Percentiles rank a stretch among this genome's conserved stretches.
These are phyloP conservation scores for Arctopsyche grandis DNA, from an alignment of 1,140 invertebrate genomes.

Conservation along the genomic window DNA sequence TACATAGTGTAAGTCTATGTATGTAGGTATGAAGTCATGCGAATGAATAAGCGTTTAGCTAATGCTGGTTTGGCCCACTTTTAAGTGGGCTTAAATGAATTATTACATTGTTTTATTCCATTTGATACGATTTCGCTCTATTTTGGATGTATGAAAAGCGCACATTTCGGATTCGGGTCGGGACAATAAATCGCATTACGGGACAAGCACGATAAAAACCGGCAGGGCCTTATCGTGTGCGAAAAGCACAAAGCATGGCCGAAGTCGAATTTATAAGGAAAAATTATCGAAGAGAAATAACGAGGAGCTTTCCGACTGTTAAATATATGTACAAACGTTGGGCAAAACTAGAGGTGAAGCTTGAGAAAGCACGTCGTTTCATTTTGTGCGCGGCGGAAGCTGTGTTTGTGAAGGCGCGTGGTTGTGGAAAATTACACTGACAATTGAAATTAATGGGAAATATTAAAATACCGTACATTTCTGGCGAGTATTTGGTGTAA, in stretches of 20 bases:
- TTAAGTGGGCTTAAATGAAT: no score
- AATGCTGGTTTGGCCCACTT: no score
- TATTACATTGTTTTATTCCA: not conserved
- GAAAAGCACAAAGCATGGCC: not conserved
- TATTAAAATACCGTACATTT: no score
- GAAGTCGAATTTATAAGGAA: not conserved
- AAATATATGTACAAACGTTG: constrained; percentile 29
- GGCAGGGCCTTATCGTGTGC: not conserved
- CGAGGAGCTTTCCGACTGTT: constrained; percentile 12
- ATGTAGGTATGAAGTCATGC: no score
- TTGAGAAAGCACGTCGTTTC: not conserved
- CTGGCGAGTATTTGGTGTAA: no score
- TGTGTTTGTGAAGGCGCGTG: not conserved
- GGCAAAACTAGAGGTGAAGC: constrained; percentile 33
- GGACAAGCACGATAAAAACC: not conserved
- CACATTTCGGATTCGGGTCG: not conserved
- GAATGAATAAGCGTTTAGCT: no score
- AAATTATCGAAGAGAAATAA: not conserved
- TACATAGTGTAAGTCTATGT: no score
- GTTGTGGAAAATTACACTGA: constrained; percentile 4
- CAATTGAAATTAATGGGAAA: not conserved
- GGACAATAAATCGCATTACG: constrained; percentile 3
- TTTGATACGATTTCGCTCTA: not conserved
- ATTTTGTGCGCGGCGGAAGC: no score
- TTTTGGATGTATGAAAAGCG: constrained; percentile 5